Percentiles rank a stretch among this genome's conserved stretches.
phyloP scores from a whole-genome alignment of 1,140 invertebrate genomes.

The Drosophila dunni region DNA sequence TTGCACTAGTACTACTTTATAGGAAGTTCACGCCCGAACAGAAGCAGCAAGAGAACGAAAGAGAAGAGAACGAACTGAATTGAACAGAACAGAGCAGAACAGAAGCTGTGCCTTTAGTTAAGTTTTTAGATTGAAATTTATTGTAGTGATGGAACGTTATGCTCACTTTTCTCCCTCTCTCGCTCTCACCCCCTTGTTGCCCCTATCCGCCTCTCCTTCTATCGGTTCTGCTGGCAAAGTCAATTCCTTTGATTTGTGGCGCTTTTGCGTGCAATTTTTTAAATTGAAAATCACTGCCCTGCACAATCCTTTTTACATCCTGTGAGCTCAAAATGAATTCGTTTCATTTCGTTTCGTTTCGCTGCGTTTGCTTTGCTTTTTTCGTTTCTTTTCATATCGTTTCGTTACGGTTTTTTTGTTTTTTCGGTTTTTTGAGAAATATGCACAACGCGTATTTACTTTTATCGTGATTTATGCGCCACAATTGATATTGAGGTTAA shows the following conservation, averaged over 20 bases:
- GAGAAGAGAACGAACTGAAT: no score
- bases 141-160: constrained; percentile 50
- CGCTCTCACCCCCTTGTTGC: constrained; percentile 9
- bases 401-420: constrained; percentile 21
- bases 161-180: constrained; percentile 21
- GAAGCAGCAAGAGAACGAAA: constrained; percentile 14
- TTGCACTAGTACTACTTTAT: constrained; percentile 57
- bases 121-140: constrained; percentile 81
- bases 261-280: constrained; percentile 83
- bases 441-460: constrained; percentile 78
- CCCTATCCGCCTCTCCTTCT: constrained; percentile 5
- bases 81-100: constrained; percentile 28
- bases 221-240: constrained; percentile 50
- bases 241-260: constrained; percentile 83
- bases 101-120: constrained; percentile 79
- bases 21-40: constrained; percentile 41
- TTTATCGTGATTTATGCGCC: constrained; percentile 79
- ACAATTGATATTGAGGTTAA: constrained; percentile 82
- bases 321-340: constrained; percentile 70
- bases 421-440: constrained; percentile 56
- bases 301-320: constrained; percentile 80
- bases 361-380: constrained; percentile 20
- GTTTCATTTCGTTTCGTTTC: constrained; percentile 52
- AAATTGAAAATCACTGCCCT: constrained; percentile 82
- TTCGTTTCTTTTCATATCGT: constrained; percentile 9